These are phyloP conservation scores for Heliconius hewitsoni DNA, from an alignment of 1,140 invertebrate species.

Conservation along the genomic window DNA sequence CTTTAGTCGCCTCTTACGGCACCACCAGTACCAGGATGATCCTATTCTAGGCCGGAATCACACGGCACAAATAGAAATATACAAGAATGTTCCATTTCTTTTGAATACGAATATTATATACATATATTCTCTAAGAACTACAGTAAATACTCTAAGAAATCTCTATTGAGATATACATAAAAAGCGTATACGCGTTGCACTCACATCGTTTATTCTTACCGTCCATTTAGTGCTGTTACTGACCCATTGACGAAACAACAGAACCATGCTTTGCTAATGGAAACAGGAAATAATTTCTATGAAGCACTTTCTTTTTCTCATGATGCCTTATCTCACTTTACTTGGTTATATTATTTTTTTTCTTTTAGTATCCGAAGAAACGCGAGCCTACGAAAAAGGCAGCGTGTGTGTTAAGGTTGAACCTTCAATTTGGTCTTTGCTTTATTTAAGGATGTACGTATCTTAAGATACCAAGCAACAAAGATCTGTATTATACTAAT, in stretches of 20 bases:
- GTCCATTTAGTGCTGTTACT: slow-evolving; percentile 15
- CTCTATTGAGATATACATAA: slow-evolving; percentile 7
- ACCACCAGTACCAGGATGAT: too few species aligned
- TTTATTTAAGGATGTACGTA: neutral
- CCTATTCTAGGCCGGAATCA: too few species aligned
- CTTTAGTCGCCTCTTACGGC: too few species aligned
- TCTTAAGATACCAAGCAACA: neutral
- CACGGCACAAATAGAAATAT: too few species aligned
- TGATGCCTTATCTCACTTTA: neutral
- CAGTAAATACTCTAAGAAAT: neutral
- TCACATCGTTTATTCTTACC: slow-evolving; percentile 16
- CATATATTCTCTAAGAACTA: too few species aligned
- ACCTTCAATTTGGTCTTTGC: neutral
- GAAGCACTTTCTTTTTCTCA: slow-evolving; percentile 21
- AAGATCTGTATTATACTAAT: neutral
- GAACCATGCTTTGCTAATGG: slow-evolving; percentile 25
- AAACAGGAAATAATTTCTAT: slow-evolving; percentile 29
- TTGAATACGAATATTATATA: neutral
- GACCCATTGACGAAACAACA: slow-evolving; percentile 27
- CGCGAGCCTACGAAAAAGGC: neutral
- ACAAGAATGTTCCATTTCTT: neutral
- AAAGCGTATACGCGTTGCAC: slow-evolving; percentile 17
- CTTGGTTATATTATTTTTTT: slow-evolving; percentile 3
- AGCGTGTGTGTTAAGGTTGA: neutral
- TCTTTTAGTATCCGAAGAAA: slow-evolving; percentile 16